phyloP scores from a whole-genome alignment of 2,113 vertebrate genomes.

The Melospiza melodia region DNA sequence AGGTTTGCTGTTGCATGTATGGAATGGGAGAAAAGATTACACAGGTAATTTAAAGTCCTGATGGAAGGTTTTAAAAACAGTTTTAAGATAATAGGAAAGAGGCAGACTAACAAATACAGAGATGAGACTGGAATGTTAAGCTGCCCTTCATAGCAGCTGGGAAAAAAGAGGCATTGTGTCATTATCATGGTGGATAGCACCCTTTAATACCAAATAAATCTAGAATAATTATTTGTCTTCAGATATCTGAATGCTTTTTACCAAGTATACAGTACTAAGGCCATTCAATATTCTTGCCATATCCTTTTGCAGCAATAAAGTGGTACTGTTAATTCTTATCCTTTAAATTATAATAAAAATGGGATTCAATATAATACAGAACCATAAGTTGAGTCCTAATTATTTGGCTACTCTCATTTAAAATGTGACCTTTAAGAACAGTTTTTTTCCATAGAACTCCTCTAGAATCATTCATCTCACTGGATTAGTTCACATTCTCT shows the following conservation, averaged over 20 bases:
- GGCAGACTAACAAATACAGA: not conserved
- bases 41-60: not conserved
- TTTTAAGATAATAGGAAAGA: not conserved
- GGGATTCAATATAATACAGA: not conserved
- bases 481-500: not conserved
- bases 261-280: not conserved
- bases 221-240: not conserved
- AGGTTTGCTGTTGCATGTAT: not conserved
- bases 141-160: not conserved
- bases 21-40: not conserved
- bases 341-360: conserved; percentile 12
- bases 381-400: not conserved
- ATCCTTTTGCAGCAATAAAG: not conserved
- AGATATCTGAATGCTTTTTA: not conserved
- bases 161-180: not conserved
- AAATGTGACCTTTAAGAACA: conserved; percentile 6
- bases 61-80: not conserved
- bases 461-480: not conserved
- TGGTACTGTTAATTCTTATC: not conserved
- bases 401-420: not conserved
- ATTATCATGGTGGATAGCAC: not conserved
- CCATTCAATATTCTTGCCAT: not conserved
- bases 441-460: not conserved
- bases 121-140: not conserved
- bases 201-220: not conserved